phyloP scores from a whole-genome alignment of 2,113 vertebrate species.

The Clinocottus analis region DNA sequence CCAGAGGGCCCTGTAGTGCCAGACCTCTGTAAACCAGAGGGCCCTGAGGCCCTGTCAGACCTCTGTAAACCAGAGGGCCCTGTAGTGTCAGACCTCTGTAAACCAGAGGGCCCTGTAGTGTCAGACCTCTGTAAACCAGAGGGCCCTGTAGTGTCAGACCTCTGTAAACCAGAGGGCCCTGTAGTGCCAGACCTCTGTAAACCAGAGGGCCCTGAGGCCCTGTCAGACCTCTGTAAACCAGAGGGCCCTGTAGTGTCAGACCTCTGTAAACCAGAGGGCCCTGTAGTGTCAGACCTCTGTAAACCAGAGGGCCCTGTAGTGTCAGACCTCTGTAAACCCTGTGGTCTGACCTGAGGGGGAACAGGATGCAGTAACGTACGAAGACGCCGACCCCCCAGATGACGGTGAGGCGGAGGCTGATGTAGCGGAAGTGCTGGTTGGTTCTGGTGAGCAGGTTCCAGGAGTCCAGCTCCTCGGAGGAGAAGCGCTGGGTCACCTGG shows the following conservation, averaged over 20 bases:
- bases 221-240: neutral
- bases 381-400: constrained; percentile 93
- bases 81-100: neutral
- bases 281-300: neutral
- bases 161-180: too few relatives aligned
- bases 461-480: constrained; percentile 94
- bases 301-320: too few relatives aligned
- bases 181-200: neutral
- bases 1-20: too few relatives aligned
- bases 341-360: constrained; percentile 89
- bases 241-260: too few relatives aligned
- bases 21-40: neutral
- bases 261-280: neutral
- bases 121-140: neutral
- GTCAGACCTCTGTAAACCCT: neutral
- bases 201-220: too few relatives aligned
- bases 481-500: constrained; percentile 94
- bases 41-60: too few relatives aligned
- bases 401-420: constrained; percentile 90
- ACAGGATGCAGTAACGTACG: constrained; percentile 90
- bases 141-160: too few relatives aligned
- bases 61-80: neutral
- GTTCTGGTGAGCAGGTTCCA: constrained; percentile 99
- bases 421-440: constrained; percentile 93
- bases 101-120: too few relatives aligned